These are phyloP conservation scores for Drosophila aldrichi DNA, from an alignment of 2,888 invertebrate genomes.

Conservation along the genomic window DNA sequence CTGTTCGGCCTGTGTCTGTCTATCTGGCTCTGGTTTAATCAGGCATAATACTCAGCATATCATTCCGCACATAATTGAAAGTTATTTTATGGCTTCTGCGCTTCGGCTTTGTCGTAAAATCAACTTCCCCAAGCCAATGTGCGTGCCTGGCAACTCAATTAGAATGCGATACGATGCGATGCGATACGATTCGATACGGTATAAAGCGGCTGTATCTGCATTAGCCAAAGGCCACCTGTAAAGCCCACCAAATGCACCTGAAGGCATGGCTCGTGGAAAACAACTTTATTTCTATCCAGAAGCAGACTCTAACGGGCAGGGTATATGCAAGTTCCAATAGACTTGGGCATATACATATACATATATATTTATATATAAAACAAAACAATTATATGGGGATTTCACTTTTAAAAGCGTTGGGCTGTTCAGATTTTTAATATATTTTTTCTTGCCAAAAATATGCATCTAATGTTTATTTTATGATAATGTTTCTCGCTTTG, in stretches of 20 bases:
- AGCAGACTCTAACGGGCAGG: not conserved
- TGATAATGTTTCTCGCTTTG: not conserved
- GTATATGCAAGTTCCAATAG: not conserved
- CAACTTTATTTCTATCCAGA: constrained; percentile 1
- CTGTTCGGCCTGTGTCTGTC: constrained; percentile 2
- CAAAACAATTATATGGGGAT: not conserved
- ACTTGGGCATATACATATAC: not conserved
- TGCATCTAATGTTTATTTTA: not conserved
- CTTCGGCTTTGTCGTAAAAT: constrained; percentile 51
- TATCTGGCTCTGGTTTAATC: constrained; percentile 35
- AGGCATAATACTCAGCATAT: constrained; percentile 43
- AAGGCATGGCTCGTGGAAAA: constrained; percentile 21
- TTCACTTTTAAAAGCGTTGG: not conserved
- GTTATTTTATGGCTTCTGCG: constrained; percentile 75
- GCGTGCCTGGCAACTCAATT: constrained; percentile 70
- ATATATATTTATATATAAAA: not conserved
- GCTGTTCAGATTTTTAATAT: not conserved
- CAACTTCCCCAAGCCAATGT: constrained; percentile 54
- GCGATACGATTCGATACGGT: constrained; percentile 9
- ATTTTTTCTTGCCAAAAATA: not conserved
- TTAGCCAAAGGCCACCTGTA: constrained; percentile 27
- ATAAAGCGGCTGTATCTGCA: constrained; percentile 26
- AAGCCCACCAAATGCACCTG: constrained; percentile 54
- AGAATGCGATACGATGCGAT: constrained; percentile 51
- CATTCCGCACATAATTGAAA: constrained; percentile 72